These are phyloP conservation scores for Ditula angustiorana DNA, from an alignment of 2,888 invertebrate species.

Conservation along the genomic window DNA sequence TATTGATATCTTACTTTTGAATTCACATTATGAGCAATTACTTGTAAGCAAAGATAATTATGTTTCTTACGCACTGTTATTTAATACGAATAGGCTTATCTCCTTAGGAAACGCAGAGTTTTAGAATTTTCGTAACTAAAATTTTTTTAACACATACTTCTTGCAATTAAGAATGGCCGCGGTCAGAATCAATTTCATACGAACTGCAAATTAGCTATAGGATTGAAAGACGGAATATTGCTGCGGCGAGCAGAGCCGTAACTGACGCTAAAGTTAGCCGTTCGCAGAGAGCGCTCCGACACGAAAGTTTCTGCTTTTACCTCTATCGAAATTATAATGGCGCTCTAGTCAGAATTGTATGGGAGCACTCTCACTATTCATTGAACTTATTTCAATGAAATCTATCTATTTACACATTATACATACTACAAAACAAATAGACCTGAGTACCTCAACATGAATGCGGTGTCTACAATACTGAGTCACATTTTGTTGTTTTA, in stretches of 20 bases:
- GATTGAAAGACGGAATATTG: conserved; percentile 8
- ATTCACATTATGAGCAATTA: too few relatives aligned
- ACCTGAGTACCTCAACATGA: neutral
- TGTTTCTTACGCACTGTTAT: too few relatives aligned
- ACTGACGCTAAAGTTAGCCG: conserved; percentile 28
- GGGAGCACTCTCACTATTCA: neutral
- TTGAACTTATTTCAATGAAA: conserved; percentile 1
- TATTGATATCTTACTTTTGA: too few relatives aligned
- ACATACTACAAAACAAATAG: neutral
- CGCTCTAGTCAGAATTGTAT: neutral
- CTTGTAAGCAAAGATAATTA: too few relatives aligned
- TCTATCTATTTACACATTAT: neutral
- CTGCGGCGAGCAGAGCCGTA: neutral
- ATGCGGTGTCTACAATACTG: neutral
- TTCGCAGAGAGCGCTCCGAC: conserved; percentile 16
- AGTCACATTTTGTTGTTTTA: neutral
- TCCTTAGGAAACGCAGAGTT: neutral
- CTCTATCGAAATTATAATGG: conserved; percentile 27
- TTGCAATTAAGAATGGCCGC: neutral
- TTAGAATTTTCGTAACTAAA: neutral
- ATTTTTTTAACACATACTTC: too few relatives aligned
- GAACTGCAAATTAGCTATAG: conserved; percentile 18
- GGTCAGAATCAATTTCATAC: neutral
- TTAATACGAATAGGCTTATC: too few relatives aligned
- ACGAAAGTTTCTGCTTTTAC: conserved; percentile 23